Percentiles rank a stretch among this genome's conserved stretches.
Conservation (phyloP, 2,888 invertebrate genomes). For the Gerris lacustris region DNA sequence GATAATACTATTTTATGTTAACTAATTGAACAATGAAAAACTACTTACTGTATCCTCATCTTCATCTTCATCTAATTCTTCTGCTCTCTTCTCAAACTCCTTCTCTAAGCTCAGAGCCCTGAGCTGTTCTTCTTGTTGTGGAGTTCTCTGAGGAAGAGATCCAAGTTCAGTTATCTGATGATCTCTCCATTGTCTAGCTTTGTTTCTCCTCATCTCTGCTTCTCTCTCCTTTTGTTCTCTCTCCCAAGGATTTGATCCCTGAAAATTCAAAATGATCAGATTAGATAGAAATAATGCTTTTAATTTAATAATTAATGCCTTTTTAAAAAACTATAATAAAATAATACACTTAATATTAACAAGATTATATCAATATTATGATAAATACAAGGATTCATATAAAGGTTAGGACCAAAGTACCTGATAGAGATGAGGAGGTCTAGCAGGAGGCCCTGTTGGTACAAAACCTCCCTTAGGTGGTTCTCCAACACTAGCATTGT, state of each 20-base stretch:
- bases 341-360: not conserved
- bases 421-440: constrained; percentile 38
- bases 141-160: constrained; percentile 49
- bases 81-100: constrained; percentile 84
- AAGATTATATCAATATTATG: too few relatives aligned
- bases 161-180: constrained; percentile 74
- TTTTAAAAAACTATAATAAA: not conserved
- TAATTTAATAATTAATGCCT: not conserved
- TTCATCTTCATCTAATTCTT: constrained; percentile 58
- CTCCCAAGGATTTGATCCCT: constrained; percentile 74
- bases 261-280: constrained; percentile 12
- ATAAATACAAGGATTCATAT: too few relatives aligned
- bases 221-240: constrained; percentile 82
- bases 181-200: constrained; percentile 68
- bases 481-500: constrained; percentile 50
- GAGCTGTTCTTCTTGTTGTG: constrained; percentile 77
- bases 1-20: too few relatives aligned
- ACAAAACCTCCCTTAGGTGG: constrained; percentile 50
- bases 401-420: constrained; percentile 27
- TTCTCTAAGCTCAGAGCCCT: constrained; percentile 81
- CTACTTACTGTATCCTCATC: constrained; percentile 44
- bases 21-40: too few relatives aligned
- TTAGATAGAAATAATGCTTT: not conserved
- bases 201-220: constrained; percentile 57
- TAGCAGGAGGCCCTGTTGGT: constrained; percentile 34